Conservation (phyloP, 2,888 invertebrate genomes). For the Plutella xylostella region DNA sequence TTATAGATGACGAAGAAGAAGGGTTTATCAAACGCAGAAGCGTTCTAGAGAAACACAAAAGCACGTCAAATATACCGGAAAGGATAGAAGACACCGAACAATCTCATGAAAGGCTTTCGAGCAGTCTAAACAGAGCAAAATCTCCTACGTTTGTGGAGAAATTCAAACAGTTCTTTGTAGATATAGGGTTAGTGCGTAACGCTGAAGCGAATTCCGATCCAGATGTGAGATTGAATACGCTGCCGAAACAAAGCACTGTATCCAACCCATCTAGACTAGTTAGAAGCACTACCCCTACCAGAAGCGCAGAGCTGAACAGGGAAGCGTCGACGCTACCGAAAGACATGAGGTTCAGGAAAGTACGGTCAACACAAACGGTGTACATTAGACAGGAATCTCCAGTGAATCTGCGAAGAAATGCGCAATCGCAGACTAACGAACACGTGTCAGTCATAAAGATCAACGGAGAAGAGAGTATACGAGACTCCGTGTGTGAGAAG, state of each 20-base stretch:
- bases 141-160: conserved; percentile 61
- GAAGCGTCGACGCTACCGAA: conserved; percentile 55
- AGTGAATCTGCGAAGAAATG: conserved; percentile 23
- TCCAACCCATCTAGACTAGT: conserved; percentile 36
- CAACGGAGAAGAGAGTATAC: conserved; percentile 49
- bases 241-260: conserved; percentile 48
- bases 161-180: conserved; percentile 57
- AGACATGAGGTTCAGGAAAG: conserved; percentile 60
- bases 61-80: conserved; percentile 58
- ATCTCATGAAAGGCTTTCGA: conserved; percentile 42
- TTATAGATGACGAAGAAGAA: conserved; percentile 53
- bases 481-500: conserved; percentile 21
- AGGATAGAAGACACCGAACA: conserved; percentile 48
- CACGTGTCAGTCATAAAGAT: conserved; percentile 54
- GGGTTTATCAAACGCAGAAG: conserved; percentile 32
- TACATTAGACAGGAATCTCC: conserved; percentile 53
- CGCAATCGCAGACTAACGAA: conserved; percentile 26
- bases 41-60: conserved; percentile 51
- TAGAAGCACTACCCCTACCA: conserved; percentile 23
- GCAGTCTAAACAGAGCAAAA: conserved; percentile 50
- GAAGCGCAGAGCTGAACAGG: conserved; percentile 29
- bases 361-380: conserved; percentile 52
- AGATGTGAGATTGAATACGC: conserved; percentile 29
- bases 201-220: conserved; percentile 27
- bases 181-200: conserved; percentile 49